Evolutionary conservation across 2,888 invertebrate species (phyloP).

Genomic region (Bugula neritina): DNA sequence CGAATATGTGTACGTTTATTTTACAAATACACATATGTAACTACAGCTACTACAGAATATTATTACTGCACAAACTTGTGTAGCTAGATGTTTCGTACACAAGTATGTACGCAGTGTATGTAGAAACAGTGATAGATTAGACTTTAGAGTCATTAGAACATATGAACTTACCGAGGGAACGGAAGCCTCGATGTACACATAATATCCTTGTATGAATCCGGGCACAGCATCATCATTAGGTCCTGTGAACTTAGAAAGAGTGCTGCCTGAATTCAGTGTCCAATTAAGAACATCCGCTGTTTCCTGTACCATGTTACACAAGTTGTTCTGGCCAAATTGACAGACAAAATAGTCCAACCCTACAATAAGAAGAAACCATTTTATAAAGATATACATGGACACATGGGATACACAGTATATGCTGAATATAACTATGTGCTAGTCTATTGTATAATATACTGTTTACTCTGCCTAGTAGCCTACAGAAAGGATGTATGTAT

Average conservation of each 20-base stretch:
- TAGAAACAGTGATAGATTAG: no score
- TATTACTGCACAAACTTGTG: not conserved
- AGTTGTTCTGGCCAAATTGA: not conserved
- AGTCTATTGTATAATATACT: no score
- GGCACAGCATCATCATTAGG: slow-evolving; percentile 28
- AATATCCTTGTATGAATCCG: slow-evolving; percentile 35
- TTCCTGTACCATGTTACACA: slow-evolving; percentile 29
- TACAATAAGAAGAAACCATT: no score
- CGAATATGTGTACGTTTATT: no score
- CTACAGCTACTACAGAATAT: not conserved
- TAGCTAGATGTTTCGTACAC: not conserved
- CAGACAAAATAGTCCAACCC: not conserved
- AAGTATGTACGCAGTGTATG: not conserved
- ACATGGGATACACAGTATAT: no score
- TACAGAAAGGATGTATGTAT: no score
- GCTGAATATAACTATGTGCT: no score
- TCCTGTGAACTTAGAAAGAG: slow-evolving; percentile 24
- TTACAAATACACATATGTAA: not conserved
- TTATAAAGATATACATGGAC: no score
- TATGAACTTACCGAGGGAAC: slow-evolving; percentile 34
- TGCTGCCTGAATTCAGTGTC: slow-evolving; percentile 26
- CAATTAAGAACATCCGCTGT: slow-evolving; percentile 29
- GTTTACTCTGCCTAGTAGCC: no score
- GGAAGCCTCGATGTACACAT: slow-evolving; percentile 40
- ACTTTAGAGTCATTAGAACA: no score